Percentiles rank a stretch among this genome's conserved stretches.
Conservation (phyloP, 2,797 vertebrate species). For the Tinamus major region DNA sequence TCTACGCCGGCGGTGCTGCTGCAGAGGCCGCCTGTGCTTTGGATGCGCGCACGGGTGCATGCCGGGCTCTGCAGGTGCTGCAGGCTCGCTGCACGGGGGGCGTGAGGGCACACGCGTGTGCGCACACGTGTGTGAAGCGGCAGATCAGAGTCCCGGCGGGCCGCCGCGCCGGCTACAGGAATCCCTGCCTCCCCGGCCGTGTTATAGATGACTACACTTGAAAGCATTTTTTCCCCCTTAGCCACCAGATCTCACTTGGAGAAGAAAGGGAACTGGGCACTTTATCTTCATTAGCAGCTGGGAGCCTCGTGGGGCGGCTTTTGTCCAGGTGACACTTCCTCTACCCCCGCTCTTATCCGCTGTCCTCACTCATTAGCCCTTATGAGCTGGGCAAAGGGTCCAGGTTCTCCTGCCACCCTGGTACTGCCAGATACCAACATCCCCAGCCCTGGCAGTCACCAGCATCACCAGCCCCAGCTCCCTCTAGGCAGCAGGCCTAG, state of each 20-base stretch:
- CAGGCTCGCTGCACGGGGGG: background rate
- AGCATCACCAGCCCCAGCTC: background rate
- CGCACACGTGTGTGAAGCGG: background rate
- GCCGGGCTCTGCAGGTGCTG: background rate
- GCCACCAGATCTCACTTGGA: conserved; percentile 59
- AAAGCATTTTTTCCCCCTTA: conserved; percentile 77
- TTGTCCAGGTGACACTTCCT: conserved; percentile 37
- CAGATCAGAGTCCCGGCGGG: conserved; percentile 55
- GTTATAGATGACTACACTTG: conserved; percentile 76
- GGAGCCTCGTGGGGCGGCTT: conserved; percentile 57
- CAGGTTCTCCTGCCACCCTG: background rate
- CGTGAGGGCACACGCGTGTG: background rate
- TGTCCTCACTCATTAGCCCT: conserved; percentile 37
- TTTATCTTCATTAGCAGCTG: conserved; percentile 72
- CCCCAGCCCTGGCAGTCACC: fast-evolving
- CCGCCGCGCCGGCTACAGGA: conserved; percentile 74
- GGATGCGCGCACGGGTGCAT: background rate
- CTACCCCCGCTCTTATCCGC: background rate
- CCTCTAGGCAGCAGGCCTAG: background rate
- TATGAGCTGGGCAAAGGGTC: background rate
- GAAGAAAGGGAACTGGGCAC: conserved; percentile 66
- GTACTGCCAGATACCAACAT: too few relatives aligned
- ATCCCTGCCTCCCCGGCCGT: conserved; percentile 76
- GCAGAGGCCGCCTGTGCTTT: background rate
- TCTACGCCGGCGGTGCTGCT: background rate